Evolutionary conservation across 2,888 invertebrate species (phyloP).

Genomic region (Tiphia femorata): DNA sequence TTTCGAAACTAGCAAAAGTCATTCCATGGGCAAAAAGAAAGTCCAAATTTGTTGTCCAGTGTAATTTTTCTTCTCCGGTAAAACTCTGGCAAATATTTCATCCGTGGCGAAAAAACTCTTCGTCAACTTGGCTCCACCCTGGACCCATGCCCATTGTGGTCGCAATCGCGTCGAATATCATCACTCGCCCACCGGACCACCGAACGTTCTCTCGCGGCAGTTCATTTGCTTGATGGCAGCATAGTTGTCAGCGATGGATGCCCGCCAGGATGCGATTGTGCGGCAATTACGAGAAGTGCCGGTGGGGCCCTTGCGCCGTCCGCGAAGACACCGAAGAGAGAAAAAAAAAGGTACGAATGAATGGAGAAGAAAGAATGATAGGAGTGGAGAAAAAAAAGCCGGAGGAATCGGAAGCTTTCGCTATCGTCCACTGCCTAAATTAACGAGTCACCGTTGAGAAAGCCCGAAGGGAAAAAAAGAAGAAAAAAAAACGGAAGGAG

Average conservation of each 20-base stretch:
- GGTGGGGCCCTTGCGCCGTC: conserved; percentile 17
- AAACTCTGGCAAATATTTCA: too few relatives aligned
- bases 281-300: conserved; percentile 46
- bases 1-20: too few relatives aligned
- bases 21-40: too few relatives aligned
- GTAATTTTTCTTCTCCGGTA: too few relatives aligned
- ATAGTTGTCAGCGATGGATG: conserved; percentile 30
- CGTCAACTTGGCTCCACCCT: too few relatives aligned
- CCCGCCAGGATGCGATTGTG: conserved; percentile 39
- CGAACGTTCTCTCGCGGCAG: conserved; percentile 26
- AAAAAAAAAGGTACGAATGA: conserved; percentile 33
- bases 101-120: too few relatives aligned
- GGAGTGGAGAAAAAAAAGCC: not conserved
- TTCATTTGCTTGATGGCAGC: conserved; percentile 25
- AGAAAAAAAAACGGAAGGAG: not conserved
- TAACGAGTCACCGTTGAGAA: not conserved
- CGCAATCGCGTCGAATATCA: conserved; percentile 31
- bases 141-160: conserved; percentile 37
- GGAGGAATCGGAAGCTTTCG: conserved; percentile 5
- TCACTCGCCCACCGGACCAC: conserved; percentile 24
- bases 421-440: conserved; percentile 19
- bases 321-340: conserved; percentile 41
- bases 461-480: not conserved
- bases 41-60: too few relatives aligned
- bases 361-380: conserved; percentile 8